phyloP scores from a whole-genome alignment of 2,113 vertebrate genomes.

The Albula goreensis region DNA sequence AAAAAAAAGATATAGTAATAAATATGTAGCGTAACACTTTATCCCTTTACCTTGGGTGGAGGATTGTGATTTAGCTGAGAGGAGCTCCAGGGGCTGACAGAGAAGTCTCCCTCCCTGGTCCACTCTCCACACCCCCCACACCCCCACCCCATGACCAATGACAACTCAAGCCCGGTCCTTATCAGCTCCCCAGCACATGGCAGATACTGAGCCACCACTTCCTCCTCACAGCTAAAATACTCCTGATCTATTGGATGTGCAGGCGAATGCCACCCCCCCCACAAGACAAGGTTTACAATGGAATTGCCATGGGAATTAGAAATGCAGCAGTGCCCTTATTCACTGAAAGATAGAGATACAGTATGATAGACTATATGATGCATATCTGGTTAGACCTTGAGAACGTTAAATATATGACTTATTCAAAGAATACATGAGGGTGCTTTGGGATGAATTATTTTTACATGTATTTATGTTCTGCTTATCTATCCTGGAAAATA shows the following conservation, averaged over 20 bases:
- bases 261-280: background rate
- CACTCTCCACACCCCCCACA: background rate
- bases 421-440: background rate
- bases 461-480: background rate
- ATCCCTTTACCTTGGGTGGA: slow-evolving; percentile 26
- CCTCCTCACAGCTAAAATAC: slow-evolving; percentile 1
- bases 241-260: slow-evolving; percentile 21
- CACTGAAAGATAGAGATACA: background rate
- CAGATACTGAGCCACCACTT: slow-evolving; percentile 7
- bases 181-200: slow-evolving; percentile 50
- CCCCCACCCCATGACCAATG: slow-evolving; percentile 36
- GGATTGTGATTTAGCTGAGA: slow-evolving; percentile 15
- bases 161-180: slow-evolving; percentile 38
- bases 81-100: slow-evolving; percentile 27
- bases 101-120: slow-evolving; percentile 3
- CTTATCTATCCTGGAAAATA: background rate
- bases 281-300: slow-evolving; percentile 5
- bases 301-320: slow-evolving; percentile 7
- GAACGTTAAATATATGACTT: background rate
- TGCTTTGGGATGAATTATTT: background rate
- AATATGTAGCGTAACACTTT: slow-evolving; percentile 18
- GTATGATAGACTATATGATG: background rate
- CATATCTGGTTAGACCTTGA: background rate
- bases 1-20: slow-evolving; percentile 31
- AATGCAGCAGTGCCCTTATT: background rate